Evolutionary conservation across 2,113 vertebrate species (phyloP), one percentile per base, ranked within the genome.

Genomic region (Piprites chloris): DNA sequence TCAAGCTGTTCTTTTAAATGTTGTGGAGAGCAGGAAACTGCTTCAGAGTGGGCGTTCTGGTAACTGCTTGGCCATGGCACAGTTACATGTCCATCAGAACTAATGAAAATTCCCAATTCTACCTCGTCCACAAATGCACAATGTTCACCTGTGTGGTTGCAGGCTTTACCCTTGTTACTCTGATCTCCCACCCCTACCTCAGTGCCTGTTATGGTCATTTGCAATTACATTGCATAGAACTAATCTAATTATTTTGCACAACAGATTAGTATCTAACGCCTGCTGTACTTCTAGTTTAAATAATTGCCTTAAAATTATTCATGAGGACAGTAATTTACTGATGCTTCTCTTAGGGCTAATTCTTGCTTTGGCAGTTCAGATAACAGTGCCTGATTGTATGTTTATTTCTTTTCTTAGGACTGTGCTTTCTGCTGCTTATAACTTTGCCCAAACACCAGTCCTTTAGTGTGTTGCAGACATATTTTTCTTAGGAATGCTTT

Each of bases 251-350:
- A 85, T 56, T 87, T 85, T 63, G 61, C 61, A 89, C 50, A 85
- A 58, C 55, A 82, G 85, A 85, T 91, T 62, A 74, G 52, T 75
- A 67, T 75, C 82, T 78, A 90, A 75, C 78, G 89, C 69, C 90
- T 81, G 78, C 39, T 95, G 35, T 87, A 91, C 56, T 58, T 87
- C 74, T 81, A 53, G 78, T 90, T 93, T 82, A 87, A 93, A 93
- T 87, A 95, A 79, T 44, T 49, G n/a, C 42, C 52, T 85, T 82
- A 78, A 95, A 95, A 79, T 95, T 85, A 88, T 92, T 83, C 8
- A 88, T 80, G 75, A 93, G 32, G 35, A 73, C 26, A 52, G n/a
- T 61, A 72, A 76, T 83, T 79, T 90, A 35, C 67, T 86, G 58
- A 69, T 80, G 24, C 20, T 87, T 63, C 74, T 95, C 42, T 87